Base-by-base conservation (phyloP, 1,140 invertebrate genomes). In the Drosophila paulistorum region DNA sequence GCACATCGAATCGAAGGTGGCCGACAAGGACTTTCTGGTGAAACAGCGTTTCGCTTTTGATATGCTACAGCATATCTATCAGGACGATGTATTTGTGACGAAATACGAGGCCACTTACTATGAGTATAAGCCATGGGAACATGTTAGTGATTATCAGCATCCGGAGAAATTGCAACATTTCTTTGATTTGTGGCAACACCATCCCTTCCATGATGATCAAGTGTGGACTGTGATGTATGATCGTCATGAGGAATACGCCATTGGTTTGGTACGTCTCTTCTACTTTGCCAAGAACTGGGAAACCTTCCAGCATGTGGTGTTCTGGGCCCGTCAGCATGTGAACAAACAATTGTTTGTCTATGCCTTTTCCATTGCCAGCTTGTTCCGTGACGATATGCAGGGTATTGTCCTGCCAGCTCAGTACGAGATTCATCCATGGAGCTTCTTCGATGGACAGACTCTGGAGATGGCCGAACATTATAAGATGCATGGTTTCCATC, bases 241-340 rank as follows among this genome's bases (percentile, higher is more conserved):
- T 5, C 76, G 90, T 23, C 92, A 94, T 17, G 91, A 91, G 45
- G 91, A 94, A 9, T 93, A 95, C 70, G 93, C 92, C 1, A 81
- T 92, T 0, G 92, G 93, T 9, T 78, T 96, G n/a, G 93, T 93
- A 66, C 81, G 93, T 7, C 42, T 95, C 1, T 94, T 95, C 80
- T 94, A 93, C 75, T 94, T 93, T 42, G 94, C 95, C 58, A 95
- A 94, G 70, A 94, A 95, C 80, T 95, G 94, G 78, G 94, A 95
- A 2, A 94, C 93, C 23, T 95, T 96, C 92, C 94, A 94, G 90
- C 94, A 94, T 66, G 94, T 93, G 1, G 94, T 95, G 13, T 84
- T 93, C 14, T 95, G 93, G 93, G 94, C 94, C 7, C 93, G 94
- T 0, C 84, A 91, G 64, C 75, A 94, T 68, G 84, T 95, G 2